Percentiles rank a stretch among this genome's conserved stretches.
phyloP scores from a whole-genome alignment of 2,888 invertebrate genomes.

The Xestoiulus laeticollis region DNA sequence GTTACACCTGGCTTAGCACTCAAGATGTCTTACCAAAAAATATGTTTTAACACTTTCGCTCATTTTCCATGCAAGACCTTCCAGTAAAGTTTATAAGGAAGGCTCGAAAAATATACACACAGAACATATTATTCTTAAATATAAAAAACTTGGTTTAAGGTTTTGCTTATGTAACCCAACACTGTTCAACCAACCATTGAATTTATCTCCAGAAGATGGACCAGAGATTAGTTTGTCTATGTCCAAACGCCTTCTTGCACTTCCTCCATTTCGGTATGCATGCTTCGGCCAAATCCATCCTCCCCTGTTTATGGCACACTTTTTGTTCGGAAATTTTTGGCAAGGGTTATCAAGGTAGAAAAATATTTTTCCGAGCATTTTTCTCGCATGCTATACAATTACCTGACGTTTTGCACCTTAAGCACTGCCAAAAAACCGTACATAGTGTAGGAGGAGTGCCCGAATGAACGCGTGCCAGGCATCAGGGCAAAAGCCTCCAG shows the following conservation, averaged over 20 bases:
- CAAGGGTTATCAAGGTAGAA: conserved; percentile 30
- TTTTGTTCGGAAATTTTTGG: neutral
- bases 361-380: neutral
- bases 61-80: neutral
- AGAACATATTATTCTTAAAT: neutral
- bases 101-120: neutral
- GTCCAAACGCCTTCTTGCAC: neutral
- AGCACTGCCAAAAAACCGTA: conserved; percentile 22
- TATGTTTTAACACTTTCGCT: conserved; percentile 21
- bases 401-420: conserved; percentile 32
- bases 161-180: conserved; percentile 9
- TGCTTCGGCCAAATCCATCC: conserved; percentile 6
- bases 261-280: neutral
- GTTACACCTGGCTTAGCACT: neutral
- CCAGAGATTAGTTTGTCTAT: conserved; percentile 4
- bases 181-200: neutral
- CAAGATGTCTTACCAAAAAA: neutral
- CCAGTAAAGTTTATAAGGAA: neutral
- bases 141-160: neutral
- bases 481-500: conserved; percentile 40
- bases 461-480: conserved; percentile 37
- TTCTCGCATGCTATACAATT: conserved; percentile 10
- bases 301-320: conserved; percentile 28
- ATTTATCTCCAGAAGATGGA: neutral
- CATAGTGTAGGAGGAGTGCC: conserved; percentile 5